phyloP scores from a whole-genome alignment of 2,888 invertebrate species.

The Tuta absoluta region DNA sequence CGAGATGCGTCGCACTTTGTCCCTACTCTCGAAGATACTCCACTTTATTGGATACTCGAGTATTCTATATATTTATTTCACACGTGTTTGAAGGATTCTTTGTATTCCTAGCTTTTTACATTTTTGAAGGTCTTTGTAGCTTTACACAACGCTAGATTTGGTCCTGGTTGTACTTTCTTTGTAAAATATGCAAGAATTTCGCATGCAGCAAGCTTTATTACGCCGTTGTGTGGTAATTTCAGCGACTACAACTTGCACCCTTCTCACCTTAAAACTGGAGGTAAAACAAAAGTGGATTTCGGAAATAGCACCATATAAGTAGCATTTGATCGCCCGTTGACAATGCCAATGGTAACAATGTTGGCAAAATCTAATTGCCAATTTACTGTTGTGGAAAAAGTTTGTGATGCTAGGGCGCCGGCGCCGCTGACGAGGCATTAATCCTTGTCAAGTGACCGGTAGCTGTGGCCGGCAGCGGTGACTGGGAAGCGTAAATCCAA shows the following conservation, averaged over 20 bases:
- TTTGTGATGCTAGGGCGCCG: neutral
- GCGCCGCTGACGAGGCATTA: neutral
- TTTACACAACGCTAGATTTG: neutral
- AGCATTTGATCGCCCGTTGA: neutral
- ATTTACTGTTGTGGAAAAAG: conserved; percentile 4
- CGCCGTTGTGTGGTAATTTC: too few relatives aligned
- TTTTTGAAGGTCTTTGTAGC: neutral
- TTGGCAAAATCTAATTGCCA: conserved; percentile 16
- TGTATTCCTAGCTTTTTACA: neutral
- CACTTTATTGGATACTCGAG: conserved; percentile 1
- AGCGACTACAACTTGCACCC: too few relatives aligned
- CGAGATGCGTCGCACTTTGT: neutral
- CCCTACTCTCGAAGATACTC: neutral
- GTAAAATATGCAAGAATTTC: too few relatives aligned
- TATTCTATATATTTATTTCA: neutral
- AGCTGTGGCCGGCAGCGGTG: neutral
- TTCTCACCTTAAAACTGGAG: neutral
- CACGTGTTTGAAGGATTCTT: neutral
- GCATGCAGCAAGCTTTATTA: too few relatives aligned
- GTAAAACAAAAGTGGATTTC: too few relatives aligned
- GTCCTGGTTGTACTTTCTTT: too few relatives aligned
- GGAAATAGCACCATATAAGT: neutral
- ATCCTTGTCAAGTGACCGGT: conserved; percentile 7
- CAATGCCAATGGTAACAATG: neutral
- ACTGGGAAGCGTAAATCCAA: neutral